A percentile compares a stretch with the other conserved stretches of the same genome.
These are phyloP conservation scores for Theretra japonica DNA, from an alignment of 2,888 invertebrate species.

Conservation along the genomic window DNA sequence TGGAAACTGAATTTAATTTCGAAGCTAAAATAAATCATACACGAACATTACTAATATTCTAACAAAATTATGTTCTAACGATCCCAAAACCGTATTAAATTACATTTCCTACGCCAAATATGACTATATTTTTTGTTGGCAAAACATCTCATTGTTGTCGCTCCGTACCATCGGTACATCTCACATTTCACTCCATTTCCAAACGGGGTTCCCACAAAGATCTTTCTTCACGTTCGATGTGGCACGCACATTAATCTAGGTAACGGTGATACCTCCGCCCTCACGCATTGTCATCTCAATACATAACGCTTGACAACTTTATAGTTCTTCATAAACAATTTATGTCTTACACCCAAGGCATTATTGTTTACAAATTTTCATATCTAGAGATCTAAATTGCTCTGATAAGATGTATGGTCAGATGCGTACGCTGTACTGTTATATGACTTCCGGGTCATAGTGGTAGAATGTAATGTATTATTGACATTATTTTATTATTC, in stretches of 20 bases:
- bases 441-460: slow-evolving; percentile 10
- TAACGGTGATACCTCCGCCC: slow-evolving; percentile 61
- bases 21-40: too few species aligned
- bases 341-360: slow-evolving; percentile 28
- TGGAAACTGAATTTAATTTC: too few species aligned
- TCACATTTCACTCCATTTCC: slow-evolving; percentile 64
- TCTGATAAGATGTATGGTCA: slow-evolving; percentile 11
- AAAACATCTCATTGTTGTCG: slow-evolving; percentile 33
- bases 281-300: slow-evolving; percentile 61
- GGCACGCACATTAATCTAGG: slow-evolving; percentile 80
- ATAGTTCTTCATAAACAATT: slow-evolving; percentile 48
- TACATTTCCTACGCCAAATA: not conserved
- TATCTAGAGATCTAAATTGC: not conserved
- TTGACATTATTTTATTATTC: not conserved
- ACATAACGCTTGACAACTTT: slow-evolving; percentile 59
- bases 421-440: slow-evolving; percentile 6
- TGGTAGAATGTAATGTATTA: not conserved
- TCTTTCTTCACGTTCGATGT: slow-evolving; percentile 78
- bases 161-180: slow-evolving; percentile 42
- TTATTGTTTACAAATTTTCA: slow-evolving; percentile 24
- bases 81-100: not conserved
- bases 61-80: too few species aligned
- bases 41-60: too few species aligned
- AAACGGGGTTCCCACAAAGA: slow-evolving; percentile 79
- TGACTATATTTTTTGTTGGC: slow-evolving; percentile 2